phyloP scores from a whole-genome alignment of 2,113 vertebrate genomes.

The Ailurus styani region DNA sequence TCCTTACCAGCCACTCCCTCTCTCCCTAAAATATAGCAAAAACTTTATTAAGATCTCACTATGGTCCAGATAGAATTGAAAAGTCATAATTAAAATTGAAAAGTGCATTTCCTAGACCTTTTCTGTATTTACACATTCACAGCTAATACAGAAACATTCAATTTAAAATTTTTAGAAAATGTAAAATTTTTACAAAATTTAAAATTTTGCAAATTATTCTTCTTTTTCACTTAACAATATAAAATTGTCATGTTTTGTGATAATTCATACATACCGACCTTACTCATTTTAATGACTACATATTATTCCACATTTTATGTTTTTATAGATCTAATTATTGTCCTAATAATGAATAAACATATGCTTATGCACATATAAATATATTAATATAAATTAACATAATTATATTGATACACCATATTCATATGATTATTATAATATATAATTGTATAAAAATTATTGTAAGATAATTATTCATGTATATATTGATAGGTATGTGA shows the following conservation, averaged over 20 bases:
- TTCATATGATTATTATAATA: background rate
- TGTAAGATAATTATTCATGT: background rate
- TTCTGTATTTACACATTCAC: background rate
- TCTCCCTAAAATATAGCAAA: background rate
- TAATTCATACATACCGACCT: background rate
- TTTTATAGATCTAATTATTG: background rate
- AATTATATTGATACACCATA: background rate
- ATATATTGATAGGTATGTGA: background rate
- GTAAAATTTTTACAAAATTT: background rate
- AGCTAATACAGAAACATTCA: background rate
- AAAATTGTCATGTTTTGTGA: background rate
- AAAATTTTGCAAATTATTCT: background rate
- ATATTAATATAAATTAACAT: background rate
- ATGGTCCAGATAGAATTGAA: background rate
- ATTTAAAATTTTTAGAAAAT: background rate
- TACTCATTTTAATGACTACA: background rate
- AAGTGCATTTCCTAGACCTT: background rate
- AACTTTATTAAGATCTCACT: background rate
- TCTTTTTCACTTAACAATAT: background rate
- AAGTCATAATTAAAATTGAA: background rate
- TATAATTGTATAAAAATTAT: background rate
- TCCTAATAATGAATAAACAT: background rate
- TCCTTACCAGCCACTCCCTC: background rate
- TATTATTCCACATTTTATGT: background rate
- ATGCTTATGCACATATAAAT: background rate